Evolutionary conservation across 1,140 invertebrate genomes (phyloP), one percentile per base, ranked within the genome.

Genomic region (Drosophila arizonae): DNA sequence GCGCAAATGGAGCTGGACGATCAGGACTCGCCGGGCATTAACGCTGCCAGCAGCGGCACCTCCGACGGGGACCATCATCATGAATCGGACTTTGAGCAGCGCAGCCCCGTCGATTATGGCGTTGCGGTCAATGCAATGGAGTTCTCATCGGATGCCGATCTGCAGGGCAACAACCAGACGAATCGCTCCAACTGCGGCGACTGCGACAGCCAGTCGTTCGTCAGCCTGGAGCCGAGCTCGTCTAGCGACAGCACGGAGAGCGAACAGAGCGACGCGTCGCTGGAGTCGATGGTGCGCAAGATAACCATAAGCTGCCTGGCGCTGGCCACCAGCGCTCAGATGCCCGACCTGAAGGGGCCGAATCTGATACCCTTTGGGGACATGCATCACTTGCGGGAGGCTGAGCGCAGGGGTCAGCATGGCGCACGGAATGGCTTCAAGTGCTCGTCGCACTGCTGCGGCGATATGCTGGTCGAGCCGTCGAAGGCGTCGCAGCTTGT

Each of bases 351-450:
- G 0, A 70, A 51, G 48, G 84, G 84, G 0, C 77, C 84, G 3
- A 88, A 88, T 71, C 52, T 88, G 48, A 80, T 88, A 50, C 84
- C 84, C 51, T 88, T 77, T 41, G 84, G 84, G 4, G 85, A 88
- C n/a, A 88, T 88, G 84, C 63, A 76, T n/a, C 24, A 77, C n/a
- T 68, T 87, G 4, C 72, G 65, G 13, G 66, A 87, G n/a, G 55
- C 74, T 10, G 82, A 79, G 5, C 65, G 67, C 6, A 66, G 72
- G 24, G 41, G 65, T 1, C 69, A 65, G 3, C 57, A 41, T 4
- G 46, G 51, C 5, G 3, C 63, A 0, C 62, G 67, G 6, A 87
- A 86, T 66, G 82, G 82, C 0, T 71, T 76, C 6, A 81, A 70
- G 17, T 58, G 46, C 15, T 51, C 43, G 1, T 24, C 65, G 6